Base-by-base conservation (phyloP, 2,113 vertebrate species). In the Bos javanicus region DNA sequence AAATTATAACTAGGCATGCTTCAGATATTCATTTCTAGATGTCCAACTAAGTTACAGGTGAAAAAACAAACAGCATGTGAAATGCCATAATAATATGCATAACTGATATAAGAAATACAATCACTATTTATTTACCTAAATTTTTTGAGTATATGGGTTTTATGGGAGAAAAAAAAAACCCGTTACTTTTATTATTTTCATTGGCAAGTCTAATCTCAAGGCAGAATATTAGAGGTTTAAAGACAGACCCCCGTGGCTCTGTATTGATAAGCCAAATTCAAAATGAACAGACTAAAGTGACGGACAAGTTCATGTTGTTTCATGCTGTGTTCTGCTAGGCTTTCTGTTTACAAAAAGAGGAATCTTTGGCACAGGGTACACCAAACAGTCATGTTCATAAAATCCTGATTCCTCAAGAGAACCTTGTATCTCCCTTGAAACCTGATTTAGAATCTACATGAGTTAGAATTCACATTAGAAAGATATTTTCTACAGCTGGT, bases 41-140 rank as follows among this genome's bases (percentile, higher is more conserved):
- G 91, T 97, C 91, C 97, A 92, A 93, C 80, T 95, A 95, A 98
- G 97, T 97, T 97, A 98, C 62, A 92, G 76, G 84, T 98, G 78
- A 94, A 84, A 98, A 92, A 83, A 46, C 50, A 97, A 95, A 64
- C 36, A 92, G 33, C 54, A 59, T 62, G 5, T 71, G 50, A 97
- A 97, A 92, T 92, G 23, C 19, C 33, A 62, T 82, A 95, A 50
- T 48, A 13, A 81, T 81, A 52, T 12, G 7, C 54, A 78, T 60
- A 97, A 93, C 6, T 92, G 52, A 87, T 71, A 50, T 82, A 92
- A 87, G 48, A 83, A 92, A 94, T 87, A 93, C 6, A 92, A 33
- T 56, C 81, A 81, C 62, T 43, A 43, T 86, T 97, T 96, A 87
- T 80, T 91, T 97, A 39, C 8, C 46, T 87, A 26, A 87, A 4